Evolutionary conservation across 2,888 invertebrate genomes (phyloP).

Genomic region (Tetragonula carbonaria): DNA sequence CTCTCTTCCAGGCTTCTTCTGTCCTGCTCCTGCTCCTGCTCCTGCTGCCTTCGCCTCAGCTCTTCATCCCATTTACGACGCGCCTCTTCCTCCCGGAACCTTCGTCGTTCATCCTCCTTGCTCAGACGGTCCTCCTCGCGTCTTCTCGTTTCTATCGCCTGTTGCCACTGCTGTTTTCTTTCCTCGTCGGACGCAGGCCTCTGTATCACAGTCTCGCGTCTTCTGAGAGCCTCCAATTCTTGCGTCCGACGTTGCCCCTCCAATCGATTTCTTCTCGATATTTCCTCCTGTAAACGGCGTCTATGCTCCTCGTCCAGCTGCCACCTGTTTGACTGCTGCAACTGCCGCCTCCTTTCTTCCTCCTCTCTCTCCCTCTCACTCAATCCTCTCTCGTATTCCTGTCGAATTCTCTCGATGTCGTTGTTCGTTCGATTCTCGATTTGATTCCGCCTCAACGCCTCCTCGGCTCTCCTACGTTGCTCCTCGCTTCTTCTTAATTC

Average conservation of each 20-base stretch:
- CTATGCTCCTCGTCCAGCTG: slow-evolving; percentile 30
- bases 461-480: slow-evolving; percentile 55
- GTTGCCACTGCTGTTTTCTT: slow-evolving; percentile 11
- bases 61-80: slow-evolving; percentile 18
- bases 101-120: slow-evolving; percentile 11
- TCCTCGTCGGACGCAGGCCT: neutral
- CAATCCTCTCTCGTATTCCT: slow-evolving; percentile 53
- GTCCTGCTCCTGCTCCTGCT: slow-evolving; percentile 28
- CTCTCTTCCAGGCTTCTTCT: slow-evolving; percentile 18
- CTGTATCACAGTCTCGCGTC: neutral
- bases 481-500: slow-evolving; percentile 15
- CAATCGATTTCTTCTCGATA: neutral
- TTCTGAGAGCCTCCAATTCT: slow-evolving; percentile 16
- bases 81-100: neutral
- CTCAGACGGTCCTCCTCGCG: slow-evolving; percentile 15
- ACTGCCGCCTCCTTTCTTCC: slow-evolving; percentile 52
- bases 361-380: slow-evolving; percentile 56
- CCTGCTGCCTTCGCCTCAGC: slow-evolving; percentile 21
- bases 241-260: slow-evolving; percentile 39
- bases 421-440: slow-evolving; percentile 34
- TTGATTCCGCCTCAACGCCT: slow-evolving; percentile 38
- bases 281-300: slow-evolving; percentile 20
- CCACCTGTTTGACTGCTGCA: slow-evolving; percentile 42
- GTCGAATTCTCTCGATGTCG: slow-evolving; percentile 60
- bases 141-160: neutral